These are phyloP conservation scores for Drosophila mayri DNA, from an alignment of 1,140 invertebrate genomes.

Conservation along the genomic window DNA sequence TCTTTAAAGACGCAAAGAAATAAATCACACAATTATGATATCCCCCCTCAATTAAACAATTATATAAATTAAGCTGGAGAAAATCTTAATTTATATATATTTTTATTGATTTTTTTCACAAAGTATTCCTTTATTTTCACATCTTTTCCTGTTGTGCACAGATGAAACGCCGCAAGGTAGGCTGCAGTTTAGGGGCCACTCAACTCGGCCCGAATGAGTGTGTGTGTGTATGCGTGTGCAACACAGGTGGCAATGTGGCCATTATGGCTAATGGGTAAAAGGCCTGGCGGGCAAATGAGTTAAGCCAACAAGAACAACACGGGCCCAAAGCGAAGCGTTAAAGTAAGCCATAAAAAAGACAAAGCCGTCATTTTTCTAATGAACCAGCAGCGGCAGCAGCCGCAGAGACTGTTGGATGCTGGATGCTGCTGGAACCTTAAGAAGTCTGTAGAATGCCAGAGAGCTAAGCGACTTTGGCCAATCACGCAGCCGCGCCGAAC, in stretches of 20 bases:
- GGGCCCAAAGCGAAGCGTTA: constrained; percentile 67
- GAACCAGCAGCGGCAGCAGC: constrained; percentile 62
- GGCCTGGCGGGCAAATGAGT: constrained; percentile 74
- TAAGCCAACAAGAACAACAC: constrained; percentile 75
- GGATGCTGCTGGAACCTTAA: background rate
- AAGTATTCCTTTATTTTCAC: background rate
- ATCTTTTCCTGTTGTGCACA: constrained; percentile 6
- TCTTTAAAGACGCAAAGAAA: background rate
- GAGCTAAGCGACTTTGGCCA: constrained; percentile 80
- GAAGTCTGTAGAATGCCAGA: constrained; percentile 5
- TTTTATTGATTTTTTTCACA: background rate
- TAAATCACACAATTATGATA: background rate
- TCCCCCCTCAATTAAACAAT: fast-evolving
- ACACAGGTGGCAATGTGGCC: constrained; percentile 81
- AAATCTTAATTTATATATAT: too few relatives aligned
- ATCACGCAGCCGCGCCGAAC: constrained; percentile 83
- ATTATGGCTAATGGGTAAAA: constrained; percentile 80
- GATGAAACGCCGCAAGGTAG: constrained; percentile 63
- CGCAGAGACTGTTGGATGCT: constrained; percentile 6
- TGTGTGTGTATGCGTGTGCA: constrained; percentile 48
- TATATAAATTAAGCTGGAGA: too few relatives aligned
- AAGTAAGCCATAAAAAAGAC: constrained; percentile 83
- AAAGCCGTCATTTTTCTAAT: constrained; percentile 84
- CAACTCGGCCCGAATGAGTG: constrained; percentile 7
- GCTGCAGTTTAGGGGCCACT: constrained; percentile 45